These are phyloP conservation scores for Vanessa cardui DNA, from an alignment of 2,888 invertebrate species.

Conservation along the genomic window DNA sequence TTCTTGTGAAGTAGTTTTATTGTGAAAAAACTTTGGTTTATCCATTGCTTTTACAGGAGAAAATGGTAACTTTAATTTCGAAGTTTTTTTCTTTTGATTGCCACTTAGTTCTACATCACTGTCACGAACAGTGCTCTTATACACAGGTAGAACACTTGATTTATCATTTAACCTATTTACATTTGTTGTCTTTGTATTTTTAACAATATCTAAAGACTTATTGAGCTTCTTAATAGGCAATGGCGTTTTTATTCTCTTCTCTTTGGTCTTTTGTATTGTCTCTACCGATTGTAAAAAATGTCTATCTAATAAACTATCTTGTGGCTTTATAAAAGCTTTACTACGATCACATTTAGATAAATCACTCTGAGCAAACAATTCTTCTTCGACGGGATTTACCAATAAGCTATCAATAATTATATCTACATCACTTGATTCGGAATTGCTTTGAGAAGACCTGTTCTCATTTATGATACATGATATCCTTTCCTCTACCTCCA, in stretches of 20 bases:
- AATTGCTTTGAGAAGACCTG: constrained; percentile 76
- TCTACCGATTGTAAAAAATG: constrained; percentile 52
- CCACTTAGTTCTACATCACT: constrained; percentile 57
- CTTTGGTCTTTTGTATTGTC: constrained; percentile 61
- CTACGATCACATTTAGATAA: constrained; percentile 58
- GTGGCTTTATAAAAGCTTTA: constrained; percentile 67
- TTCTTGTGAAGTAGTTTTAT: constrained; percentile 58
- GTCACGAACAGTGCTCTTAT: constrained; percentile 63
- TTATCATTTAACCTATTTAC: constrained; percentile 57
- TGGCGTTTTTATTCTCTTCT: constrained; percentile 63
- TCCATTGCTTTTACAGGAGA: constrained; percentile 72
- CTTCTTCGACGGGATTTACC: constrained; percentile 56
- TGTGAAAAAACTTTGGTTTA: constrained; percentile 75
- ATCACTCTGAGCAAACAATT: constrained; percentile 58
- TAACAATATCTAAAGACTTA: constrained; percentile 65
- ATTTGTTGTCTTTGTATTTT: constrained; percentile 55
- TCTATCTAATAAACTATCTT: constrained; percentile 52
- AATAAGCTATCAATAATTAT: constrained; percentile 69
- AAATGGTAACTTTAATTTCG: constrained; percentile 74
- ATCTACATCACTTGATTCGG: constrained; percentile 75
- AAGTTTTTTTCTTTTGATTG: constrained; percentile 63
- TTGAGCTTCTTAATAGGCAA: constrained; percentile 65
- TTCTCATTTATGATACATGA: constrained; percentile 76
- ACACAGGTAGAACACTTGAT: constrained; percentile 69
- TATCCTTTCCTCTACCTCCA: constrained; percentile 77